Percentiles rank a stretch among this genome's conserved stretches.
Conservation (phyloP, 2,797 vertebrate species). For the Mormyrops boulengeri region DNA sequence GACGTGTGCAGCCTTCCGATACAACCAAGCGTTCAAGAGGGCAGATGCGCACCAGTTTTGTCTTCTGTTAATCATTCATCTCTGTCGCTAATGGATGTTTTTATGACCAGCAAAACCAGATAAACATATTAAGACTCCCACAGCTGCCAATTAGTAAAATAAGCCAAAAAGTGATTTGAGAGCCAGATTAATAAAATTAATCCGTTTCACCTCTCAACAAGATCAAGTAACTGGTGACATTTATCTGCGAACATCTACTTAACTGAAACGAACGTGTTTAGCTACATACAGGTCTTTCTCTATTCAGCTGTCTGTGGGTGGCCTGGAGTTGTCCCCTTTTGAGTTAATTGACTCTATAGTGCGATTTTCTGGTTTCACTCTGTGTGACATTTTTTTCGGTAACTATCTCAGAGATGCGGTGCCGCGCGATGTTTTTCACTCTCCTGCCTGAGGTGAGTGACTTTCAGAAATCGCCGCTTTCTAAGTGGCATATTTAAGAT, state of each 20-base stretch:
- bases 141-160: slow-evolving; percentile 18
- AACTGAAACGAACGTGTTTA: neutral
- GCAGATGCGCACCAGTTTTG: neutral
- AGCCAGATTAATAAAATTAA: neutral
- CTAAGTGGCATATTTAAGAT: neutral
- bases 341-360: neutral
- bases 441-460: neutral
- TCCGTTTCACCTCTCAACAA: slow-evolving; percentile 7
- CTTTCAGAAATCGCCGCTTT: neutral
- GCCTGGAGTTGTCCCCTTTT: neutral
- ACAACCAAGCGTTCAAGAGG: neutral
- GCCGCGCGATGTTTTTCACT: neutral
- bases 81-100: neutral
- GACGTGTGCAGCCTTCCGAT: neutral
- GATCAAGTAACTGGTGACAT: neutral
- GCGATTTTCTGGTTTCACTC: neutral
- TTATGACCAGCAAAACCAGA: neutral
- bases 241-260: neutral
- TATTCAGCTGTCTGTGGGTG: neutral
- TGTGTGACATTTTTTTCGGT: neutral
- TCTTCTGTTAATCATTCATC: neutral
- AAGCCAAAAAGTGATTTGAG: slow-evolving; percentile 2
- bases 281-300: neutral
- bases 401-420: neutral
- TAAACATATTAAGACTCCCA: slow-evolving; percentile 24